Evolutionary conservation across 2,113 vertebrate genomes (phyloP).

Genomic region (Rhabdornis inornatus): DNA sequence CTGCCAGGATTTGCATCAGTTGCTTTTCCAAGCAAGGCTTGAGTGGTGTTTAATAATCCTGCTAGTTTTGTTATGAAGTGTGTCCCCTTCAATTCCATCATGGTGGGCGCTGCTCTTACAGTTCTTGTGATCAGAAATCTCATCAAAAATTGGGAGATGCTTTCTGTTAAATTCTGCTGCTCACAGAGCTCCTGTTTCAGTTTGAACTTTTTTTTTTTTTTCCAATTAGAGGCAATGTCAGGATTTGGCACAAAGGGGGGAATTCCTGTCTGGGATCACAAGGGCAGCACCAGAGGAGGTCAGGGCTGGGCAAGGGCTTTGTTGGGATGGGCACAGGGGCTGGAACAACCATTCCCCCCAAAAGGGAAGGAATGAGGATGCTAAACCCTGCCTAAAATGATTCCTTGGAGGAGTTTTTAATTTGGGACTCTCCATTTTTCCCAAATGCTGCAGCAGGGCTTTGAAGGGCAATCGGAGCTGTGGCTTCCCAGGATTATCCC

Average conservation of each 20-base stretch:
- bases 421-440: neutral
- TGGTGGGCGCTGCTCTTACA: neutral
- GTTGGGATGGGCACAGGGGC: neutral
- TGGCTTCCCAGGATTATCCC: neutral
- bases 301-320: neutral
- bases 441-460: neutral
- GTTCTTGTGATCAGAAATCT: neutral
- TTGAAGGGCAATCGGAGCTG: neutral
- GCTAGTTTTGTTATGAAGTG: neutral
- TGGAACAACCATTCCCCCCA: neutral
- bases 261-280: neutral
- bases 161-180: neutral
- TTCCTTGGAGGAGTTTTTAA: neutral
- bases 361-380: neutral
- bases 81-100: neutral
- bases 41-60: neutral
- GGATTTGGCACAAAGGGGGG: neutral
- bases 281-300: neutral
- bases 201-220: neutral
- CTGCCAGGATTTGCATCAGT: neutral
- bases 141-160: neutral
- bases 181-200: neutral
- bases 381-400: neutral
- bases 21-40: neutral
- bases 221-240: rapidly evolving